Base-by-base conservation (phyloP, 2,797 vertebrate species). In the Lycodopsis pacificus region DNA sequence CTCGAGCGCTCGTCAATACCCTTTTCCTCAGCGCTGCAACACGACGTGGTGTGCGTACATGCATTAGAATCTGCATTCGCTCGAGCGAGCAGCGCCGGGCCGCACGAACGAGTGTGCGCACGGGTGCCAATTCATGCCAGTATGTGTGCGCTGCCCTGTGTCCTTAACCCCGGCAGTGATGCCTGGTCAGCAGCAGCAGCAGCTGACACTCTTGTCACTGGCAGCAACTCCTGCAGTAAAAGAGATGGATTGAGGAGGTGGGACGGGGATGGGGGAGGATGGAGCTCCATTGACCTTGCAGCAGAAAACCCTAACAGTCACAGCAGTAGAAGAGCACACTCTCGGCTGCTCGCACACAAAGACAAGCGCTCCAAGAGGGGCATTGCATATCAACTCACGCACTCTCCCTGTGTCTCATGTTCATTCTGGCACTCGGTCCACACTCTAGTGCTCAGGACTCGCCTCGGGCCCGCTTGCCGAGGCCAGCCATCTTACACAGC, bases 231-330 rank as follows among this genome's bases (percentile, higher is more conserved):
- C 88, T 84, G 84, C 90, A 88, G 82, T 67, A 46, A 54, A 54
- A 5, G 14, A 75, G 56, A 71, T 54, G 13, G 30, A 51, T 53
- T 19, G 25, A 71, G 53, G 59, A 27, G 34, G 32, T 32, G 54
- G 54, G 22, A n/a, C 10, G 51, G 51, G 13, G 25, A 7, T 5
- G 25, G 13, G 9, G 27, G 22, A 49, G 30, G 51, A 36, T 3
- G 32, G 68, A 11, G 36, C 58, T 64, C 57, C 27, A 46, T 42
- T 91, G 92, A 93, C 91, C 89, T 93, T 93, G 92, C 87, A 88
- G 90, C 90, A 92, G 65, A 90, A 86, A 87, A 90, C 46, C 61
- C 66, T 36, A 84, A 78, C 77, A 80, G 66, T 69, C 74, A 61
- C 72, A 89, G 73, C 67, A 19, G 71, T 59, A 27, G 61, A 32